Evolutionary conservation across 2,113 vertebrate genomes (phyloP).

Genomic region (Pitta sordida): DNA sequence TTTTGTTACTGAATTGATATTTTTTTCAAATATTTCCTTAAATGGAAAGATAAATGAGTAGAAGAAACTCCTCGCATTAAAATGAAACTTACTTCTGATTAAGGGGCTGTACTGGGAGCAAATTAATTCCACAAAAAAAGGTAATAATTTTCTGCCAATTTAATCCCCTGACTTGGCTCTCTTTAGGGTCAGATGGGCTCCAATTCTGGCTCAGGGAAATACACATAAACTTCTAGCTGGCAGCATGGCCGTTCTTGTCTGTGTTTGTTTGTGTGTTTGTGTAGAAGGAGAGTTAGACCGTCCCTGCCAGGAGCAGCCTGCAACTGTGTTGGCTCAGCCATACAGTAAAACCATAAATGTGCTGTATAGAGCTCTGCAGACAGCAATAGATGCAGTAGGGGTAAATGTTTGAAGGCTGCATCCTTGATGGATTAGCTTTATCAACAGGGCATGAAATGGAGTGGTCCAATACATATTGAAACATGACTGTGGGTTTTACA

Average conservation of each 20-base stretch:
- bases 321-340: not conserved
- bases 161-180: not conserved
- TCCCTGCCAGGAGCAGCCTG: not conserved
- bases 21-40: not conserved
- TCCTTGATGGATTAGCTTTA: not conserved
- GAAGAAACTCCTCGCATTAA: not conserved
- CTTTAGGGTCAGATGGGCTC: not conserved
- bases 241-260: not conserved
- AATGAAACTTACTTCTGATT: not conserved
- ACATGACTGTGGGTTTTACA: not conserved
- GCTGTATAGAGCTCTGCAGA: not conserved
- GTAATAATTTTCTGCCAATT: not conserved
- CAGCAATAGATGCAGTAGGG: not conserved
- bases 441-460: not conserved
- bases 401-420: not conserved
- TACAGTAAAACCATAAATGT: not conserved
- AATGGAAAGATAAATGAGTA: not conserved
- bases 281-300: not conserved
- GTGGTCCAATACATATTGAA: not conserved
- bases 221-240: not conserved
- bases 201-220: not conserved
- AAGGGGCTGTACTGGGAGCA: not conserved
- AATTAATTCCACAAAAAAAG: not conserved
- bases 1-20: not conserved
- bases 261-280: not conserved